Evolutionary conservation across 2,113 vertebrate species (phyloP), one percentile per base, ranked within the genome.

Genomic region (Pteruthius melanotis): DNA sequence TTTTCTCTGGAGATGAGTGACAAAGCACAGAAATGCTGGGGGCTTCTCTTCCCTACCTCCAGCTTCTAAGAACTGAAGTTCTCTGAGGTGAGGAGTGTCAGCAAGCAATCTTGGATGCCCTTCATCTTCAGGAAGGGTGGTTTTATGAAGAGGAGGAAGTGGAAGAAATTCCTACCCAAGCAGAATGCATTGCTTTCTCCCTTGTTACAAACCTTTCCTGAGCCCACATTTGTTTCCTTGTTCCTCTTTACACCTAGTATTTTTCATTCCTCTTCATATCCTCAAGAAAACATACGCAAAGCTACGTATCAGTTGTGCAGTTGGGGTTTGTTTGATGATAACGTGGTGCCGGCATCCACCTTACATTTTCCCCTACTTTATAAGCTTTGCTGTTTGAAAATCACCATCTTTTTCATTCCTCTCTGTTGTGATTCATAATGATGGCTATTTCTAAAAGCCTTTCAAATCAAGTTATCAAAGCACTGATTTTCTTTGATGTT

Each of bases 381-480:
- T 27, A 84, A 79, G 74, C 84, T 88, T 35, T 85, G 70, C 90
- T 90, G 57, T 72, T 89, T 74, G 90, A 96, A 94, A 93, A 90
- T 83, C 92, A 78, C 66, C 93, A 84, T 88, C 82, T 76, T 83
- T 81, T 74, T 75, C 63, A 81, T 85, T 91, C 87, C 87, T 82
- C 92, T 90, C 90, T 89, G 82, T 74, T 96, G 74, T 96, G 94
- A 96, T 94, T 97, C 94, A 97, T 93, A 96, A 97, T 95, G 88
- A 89, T 81, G 93, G 87, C 91, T 96, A 96, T 97, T 97, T 97
- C 96, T 84, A 91, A 86, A 92, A 95, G 87, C 95, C 95, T 94
- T 97, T 97, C 95, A 97, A 96, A 96, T 96, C 72, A 93, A 90
- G 83, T 93, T 97, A 97, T 97, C 97, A 97, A 97, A 97, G 97